Conservation (phyloP, 2,888 invertebrate genomes). For the Callosobruchus maculatus region DNA sequence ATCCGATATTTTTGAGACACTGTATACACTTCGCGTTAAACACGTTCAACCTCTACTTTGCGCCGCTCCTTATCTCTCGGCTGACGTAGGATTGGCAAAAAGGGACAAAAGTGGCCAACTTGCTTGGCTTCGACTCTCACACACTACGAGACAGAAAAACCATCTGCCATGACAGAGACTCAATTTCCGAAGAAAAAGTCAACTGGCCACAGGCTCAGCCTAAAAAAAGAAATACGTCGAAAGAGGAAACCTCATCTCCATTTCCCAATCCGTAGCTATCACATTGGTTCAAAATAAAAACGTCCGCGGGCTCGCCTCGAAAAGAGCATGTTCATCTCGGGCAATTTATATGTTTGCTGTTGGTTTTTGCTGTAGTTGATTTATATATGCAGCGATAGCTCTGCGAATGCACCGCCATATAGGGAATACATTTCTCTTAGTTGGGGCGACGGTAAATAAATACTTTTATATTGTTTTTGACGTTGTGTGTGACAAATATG, state of each 20-base stretch:
- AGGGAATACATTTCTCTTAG: neutral
- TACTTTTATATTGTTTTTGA: neutral
- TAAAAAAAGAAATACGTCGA: no score
- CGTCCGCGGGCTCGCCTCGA: neutral
- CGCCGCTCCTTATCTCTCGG: no score
- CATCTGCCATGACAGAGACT: no score
- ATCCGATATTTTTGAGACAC: no score
- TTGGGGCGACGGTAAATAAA: neutral
- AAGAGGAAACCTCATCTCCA: neutral
- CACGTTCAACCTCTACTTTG: no score
- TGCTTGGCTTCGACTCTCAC: no score
- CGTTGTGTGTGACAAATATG: neutral
- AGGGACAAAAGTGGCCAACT: no score
- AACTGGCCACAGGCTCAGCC: no score
- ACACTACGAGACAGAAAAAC: no score
- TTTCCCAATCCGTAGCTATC: neutral
- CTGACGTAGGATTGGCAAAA: no score
- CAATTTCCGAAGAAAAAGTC: no score
- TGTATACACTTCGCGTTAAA: no score
- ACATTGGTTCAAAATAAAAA: neutral
- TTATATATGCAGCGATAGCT: neutral
- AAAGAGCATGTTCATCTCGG: neutral
- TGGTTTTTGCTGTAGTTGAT: neutral
- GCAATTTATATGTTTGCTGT: neutral
- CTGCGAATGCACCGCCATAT: neutral